A percentile compares a stretch with the other conserved stretches of the same genome.
phyloP scores from a whole-genome alignment of 2,113 vertebrate species.

The Anarrhichthys ocellatus region DNA sequence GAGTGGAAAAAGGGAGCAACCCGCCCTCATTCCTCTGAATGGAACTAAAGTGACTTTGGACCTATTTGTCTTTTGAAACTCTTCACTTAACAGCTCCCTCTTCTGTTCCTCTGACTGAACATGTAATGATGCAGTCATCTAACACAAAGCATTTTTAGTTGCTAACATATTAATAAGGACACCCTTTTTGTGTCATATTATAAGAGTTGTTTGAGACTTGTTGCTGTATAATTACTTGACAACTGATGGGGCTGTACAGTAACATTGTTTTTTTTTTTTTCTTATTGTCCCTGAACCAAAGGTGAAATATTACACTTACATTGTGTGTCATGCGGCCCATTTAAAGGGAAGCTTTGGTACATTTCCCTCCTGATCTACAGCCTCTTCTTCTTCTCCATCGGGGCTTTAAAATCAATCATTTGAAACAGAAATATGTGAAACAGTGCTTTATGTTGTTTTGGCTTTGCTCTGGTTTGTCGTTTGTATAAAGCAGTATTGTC shows the following conservation, averaged over 20 bases:
- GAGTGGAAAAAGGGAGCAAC: conserved; percentile 5
- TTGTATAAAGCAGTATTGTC: conserved; percentile 29
- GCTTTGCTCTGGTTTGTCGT: not conserved
- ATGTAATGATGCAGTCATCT: conserved; percentile 24
- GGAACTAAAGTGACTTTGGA: conserved; percentile 53
- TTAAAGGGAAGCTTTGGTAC: not conserved
- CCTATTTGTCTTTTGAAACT: conserved; percentile 48
- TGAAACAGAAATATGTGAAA: conserved; percentile 35
- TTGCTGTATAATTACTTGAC: conserved; percentile 18
- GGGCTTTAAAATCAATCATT: conserved; percentile 5
- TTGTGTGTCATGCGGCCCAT: not conserved
- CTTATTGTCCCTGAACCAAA: not conserved
- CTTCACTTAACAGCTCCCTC: conserved; percentile 18
- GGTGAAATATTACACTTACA: not conserved
- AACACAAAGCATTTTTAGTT: conserved; percentile 1
- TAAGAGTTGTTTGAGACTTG: conserved; percentile 5
- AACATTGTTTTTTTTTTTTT: not conserved
- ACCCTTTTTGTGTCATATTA: not conserved
- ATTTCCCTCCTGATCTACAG: not conserved
- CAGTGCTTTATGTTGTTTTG: conserved; percentile 23
- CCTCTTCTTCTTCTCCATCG: not conserved
- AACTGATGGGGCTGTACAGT: conserved; percentile 7
- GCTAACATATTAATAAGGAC: not conserved
- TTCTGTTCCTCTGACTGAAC: not conserved
- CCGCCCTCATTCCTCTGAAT: conserved; percentile 32